Percentiles rank a stretch among this genome's conserved stretches.
Evolutionary conservation across 2,888 invertebrate species (phyloP).

Genomic region (Acanthosepion lycidas): DNA sequence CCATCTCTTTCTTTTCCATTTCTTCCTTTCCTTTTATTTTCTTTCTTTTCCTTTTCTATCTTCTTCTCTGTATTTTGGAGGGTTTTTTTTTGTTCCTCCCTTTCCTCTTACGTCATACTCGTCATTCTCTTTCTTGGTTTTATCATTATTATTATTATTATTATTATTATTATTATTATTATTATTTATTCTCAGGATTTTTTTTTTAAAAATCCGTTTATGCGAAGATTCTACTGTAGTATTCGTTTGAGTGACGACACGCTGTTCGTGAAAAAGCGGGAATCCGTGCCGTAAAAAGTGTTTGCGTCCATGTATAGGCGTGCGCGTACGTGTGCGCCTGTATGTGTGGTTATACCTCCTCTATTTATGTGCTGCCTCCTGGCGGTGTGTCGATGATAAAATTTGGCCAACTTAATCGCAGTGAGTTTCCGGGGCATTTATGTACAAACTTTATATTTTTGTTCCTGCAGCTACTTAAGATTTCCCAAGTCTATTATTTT

Average conservation of each 20-base stretch:
- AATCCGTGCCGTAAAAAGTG: neutral
- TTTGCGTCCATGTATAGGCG: neutral
- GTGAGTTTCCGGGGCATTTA: conserved; percentile 8
- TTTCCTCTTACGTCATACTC: neutral
- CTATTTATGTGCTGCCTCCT: neutral
- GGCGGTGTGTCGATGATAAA: conserved; percentile 23
- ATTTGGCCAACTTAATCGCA: conserved; percentile 33
- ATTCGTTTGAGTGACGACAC: neutral
- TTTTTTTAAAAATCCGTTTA: neutral
- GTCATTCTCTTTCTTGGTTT: neutral
- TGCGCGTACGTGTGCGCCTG: neutral
- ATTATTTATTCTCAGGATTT: neutral
- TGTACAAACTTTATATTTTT: conserved; percentile 21
- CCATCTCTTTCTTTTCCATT: rapidly evolving
- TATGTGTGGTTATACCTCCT: neutral
- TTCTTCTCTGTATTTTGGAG: too few relatives aligned
- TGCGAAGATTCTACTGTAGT: neutral
- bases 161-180: neutral
- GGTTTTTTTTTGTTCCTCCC: neutral
- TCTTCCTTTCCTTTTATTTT: neutral
- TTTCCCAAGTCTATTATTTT: neutral
- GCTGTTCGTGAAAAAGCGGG: neutral
- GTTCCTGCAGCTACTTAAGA: neutral
- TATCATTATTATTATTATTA: too few relatives aligned
- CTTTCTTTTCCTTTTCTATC: neutral